Base-by-base conservation (phyloP, 2,113 vertebrate genomes). In the Climacteris rufus region DNA sequence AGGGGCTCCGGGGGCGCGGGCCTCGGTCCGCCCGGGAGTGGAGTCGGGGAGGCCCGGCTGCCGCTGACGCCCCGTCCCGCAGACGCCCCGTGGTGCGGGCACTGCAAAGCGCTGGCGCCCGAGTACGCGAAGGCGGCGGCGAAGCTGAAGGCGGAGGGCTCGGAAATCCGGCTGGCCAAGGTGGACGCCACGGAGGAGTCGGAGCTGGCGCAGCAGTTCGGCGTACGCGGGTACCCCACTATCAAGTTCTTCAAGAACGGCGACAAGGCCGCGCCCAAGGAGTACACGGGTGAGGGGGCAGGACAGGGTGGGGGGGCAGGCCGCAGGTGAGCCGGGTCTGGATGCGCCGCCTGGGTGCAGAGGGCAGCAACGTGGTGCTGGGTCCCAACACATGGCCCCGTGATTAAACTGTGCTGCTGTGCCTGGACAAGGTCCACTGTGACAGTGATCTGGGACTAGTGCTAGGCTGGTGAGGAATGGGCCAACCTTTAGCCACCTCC, bases 51-150 rank as follows among this genome's bases (percentile, higher is more conserved):
- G 33, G 22, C 25, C 22, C 2, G 16, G 8, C 42, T 6, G 35
- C 44, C 8, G 49, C 61, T 69, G 27, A 78, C 20, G 37, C 9
- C 14, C 61, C 15, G 0, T 78, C 60, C 66, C 86, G 17, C 96
- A 99, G 99, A 99, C 70, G 99, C 99, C 19, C 99, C 99, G 10
- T 99, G 99, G 99, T 99, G 99, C 27, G 99, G 99, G 15, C 99
- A 99, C 97, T 99, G 99, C 98, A 99, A 99, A 63, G 99, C 99
- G 4, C 98, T 99, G 96, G 99, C 98, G 7, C 99, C 99, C 0
- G 99, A 99, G 95, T 99, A 98, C 2, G 99, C 98, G 66, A 99
- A 99, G 96, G 99, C 99, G 0, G 99, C 99, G 0, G 98, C 98
- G 12, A 98, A 98, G 44, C 98, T 99, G 91, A 99, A 99, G 95